Conservation (phyloP, 2,797 vertebrate species). For the Cryptoprocta ferox region DNA sequence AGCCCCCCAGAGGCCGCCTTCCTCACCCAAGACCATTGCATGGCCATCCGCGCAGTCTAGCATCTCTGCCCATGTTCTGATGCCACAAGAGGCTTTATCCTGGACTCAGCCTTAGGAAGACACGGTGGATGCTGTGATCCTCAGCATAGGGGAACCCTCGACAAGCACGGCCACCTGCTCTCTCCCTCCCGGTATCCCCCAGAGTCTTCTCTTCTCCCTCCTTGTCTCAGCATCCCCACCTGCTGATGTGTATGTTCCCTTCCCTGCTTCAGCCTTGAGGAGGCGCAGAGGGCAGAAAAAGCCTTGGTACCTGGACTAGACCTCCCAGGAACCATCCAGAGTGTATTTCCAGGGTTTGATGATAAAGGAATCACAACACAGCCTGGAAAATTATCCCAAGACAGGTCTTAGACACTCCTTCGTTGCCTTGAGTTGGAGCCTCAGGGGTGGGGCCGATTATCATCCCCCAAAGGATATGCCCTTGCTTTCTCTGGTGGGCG, state of each 20-base stretch:
- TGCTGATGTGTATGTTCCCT: background rate
- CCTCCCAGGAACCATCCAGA: background rate
- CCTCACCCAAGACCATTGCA: background rate
- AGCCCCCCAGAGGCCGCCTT: background rate
- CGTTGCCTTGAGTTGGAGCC: background rate
- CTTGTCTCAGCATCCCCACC: background rate
- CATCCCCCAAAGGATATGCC: background rate
- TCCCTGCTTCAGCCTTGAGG: background rate
- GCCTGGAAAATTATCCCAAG: background rate
- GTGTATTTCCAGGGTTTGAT: background rate
- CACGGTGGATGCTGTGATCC: too few species aligned
- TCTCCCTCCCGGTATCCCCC: background rate
- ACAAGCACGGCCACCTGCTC: background rate
- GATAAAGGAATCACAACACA: background rate
- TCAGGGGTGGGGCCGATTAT: background rate
- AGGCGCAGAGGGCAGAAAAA: background rate
- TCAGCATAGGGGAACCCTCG: background rate
- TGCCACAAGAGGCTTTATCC: background rate
- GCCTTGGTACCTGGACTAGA: background rate
- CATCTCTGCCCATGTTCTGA: background rate
- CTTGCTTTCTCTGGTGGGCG: background rate
- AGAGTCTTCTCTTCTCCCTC: background rate
- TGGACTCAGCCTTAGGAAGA: background rate
- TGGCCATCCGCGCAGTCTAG: too few species aligned
- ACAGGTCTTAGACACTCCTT: background rate